Conservation (phyloP, 2,888 invertebrate genomes). For the Drosophila vallismaia region DNA sequence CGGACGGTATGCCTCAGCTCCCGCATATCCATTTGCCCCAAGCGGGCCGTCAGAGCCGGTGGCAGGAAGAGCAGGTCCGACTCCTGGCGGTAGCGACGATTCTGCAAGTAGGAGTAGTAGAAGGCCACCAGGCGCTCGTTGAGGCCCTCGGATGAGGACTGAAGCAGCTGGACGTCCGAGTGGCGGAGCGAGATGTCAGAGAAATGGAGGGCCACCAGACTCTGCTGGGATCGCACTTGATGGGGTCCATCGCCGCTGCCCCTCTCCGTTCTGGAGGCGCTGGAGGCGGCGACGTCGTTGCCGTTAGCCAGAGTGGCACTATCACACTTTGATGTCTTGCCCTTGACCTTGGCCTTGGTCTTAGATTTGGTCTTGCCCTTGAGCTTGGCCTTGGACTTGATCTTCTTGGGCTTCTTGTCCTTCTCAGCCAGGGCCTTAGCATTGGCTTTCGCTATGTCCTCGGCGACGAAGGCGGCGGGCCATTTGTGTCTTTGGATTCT, state of each 20-base stretch:
- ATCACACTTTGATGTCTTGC: background rate
- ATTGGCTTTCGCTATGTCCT: background rate
- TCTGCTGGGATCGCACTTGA: background rate
- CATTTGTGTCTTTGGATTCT: background rate
- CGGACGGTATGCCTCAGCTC: constrained; percentile 12
- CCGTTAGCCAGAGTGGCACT: background rate
- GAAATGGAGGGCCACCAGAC: constrained; percentile 32
- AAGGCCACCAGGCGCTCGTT: constrained; percentile 56
- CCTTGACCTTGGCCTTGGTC: background rate
- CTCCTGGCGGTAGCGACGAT: constrained; percentile 27
- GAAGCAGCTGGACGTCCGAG: constrained; percentile 51
- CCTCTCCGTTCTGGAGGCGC: background rate
- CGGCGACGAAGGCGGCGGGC: background rate
- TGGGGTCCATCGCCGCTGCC: constrained; percentile 3
- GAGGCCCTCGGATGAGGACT: constrained; percentile 21
- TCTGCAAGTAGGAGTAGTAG: constrained; percentile 51
- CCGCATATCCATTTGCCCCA: constrained; percentile 16
- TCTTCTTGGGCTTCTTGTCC: background rate
- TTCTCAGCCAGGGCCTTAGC: background rate
- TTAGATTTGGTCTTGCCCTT: background rate
- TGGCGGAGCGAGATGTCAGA: constrained; percentile 40
- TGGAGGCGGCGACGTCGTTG: background rate
- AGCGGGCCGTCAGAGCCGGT: constrained; percentile 23
- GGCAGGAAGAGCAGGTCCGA: constrained; percentile 43
- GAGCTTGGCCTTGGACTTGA: background rate